A percentile compares a stretch with the other conserved stretches of the same genome.
Evolutionary conservation across 2,888 invertebrate genomes (phyloP).

Genomic region (Ectropis crepuscularia): DNA sequence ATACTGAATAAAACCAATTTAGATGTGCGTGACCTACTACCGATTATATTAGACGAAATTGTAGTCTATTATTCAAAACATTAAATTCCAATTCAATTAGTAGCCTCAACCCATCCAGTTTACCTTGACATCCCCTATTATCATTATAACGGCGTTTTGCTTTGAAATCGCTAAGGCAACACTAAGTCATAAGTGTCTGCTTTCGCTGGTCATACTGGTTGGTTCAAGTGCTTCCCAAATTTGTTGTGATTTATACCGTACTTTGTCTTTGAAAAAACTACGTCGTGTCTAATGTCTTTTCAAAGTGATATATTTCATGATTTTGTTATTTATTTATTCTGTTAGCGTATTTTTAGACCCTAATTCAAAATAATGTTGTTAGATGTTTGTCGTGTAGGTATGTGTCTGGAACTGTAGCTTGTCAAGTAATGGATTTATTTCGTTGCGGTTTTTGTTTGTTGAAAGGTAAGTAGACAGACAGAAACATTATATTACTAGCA

Average conservation of each 20-base stretch:
- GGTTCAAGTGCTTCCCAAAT: constrained; percentile 7
- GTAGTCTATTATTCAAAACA: constrained; percentile 35
- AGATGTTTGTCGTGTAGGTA: too few species aligned
- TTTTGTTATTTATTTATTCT: too few species aligned
- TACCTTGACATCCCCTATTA: constrained; percentile 17
- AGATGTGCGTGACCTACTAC: constrained; percentile 20
- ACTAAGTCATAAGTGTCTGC: constrained; percentile 12
- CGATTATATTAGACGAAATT: constrained; percentile 35
- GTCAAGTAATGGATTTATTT: too few species aligned
- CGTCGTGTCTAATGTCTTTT: too few species aligned
- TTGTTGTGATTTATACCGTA: constrained; percentile 12
- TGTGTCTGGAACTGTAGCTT: too few species aligned
- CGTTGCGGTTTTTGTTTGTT: too few species aligned
- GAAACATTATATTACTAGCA: too few species aligned
- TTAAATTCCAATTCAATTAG: constrained; percentile 38
- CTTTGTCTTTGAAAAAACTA: neutral
- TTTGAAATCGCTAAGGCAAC: constrained; percentile 13
- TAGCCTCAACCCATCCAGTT: constrained; percentile 25
- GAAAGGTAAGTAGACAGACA: too few species aligned
- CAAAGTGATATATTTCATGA: too few species aligned
- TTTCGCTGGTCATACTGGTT: constrained; percentile 2
- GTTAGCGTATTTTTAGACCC: too few species aligned
- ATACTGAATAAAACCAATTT: constrained; percentile 17
- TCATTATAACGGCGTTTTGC: constrained; percentile 10
- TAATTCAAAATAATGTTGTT: too few species aligned